Evolutionary conservation across 2,113 vertebrate species (phyloP), one percentile per base, ranked within the genome.

Genomic region (Etheostoma spectabile): DNA sequence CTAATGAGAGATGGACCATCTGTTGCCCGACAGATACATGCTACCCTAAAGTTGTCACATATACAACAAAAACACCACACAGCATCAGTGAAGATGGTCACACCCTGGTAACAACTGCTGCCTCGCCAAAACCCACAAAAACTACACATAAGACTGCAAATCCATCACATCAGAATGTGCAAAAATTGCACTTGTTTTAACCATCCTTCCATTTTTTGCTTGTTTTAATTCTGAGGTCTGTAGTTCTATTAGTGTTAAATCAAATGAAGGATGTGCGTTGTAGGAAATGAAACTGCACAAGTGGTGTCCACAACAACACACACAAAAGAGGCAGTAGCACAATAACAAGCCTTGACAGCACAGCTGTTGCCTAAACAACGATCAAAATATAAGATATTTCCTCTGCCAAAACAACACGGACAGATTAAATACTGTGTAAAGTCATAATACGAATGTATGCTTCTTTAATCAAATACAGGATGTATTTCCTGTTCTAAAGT

Each of bases 1-100:
- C 81, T 88, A 92, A 92, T 88, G 87, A 86, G 88, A 90, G 79
- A 51, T 13, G 80, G 79, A 84, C 93, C 92, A 93, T 94, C 92
- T 94, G 93, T 89, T 90, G 80, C 80, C 60, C 65, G 48, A 18
- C 69, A 84, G 82, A 82, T 30, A 74, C 61, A 84, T 13, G 66
- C 71, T 10, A 69, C 60, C 60, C 71, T 66, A 8, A 85, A 65
- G 15, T 76, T 79, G 74, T 81, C 79, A 69, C 83, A 27, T 59
- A 62, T 8, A 48, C 80, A 87, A 87, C 73, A 82, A 84, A 88
- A 88, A 90, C 76, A 79, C 69, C 87, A 82, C 70, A 69, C 27
- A 27, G n/a, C 11, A 51, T 56, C 73, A 8, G 10, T 68, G n/a
- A 16, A 84, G 55, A 21, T 5, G 0, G 68, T 33, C 13, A n/a